Base-by-base conservation (phyloP, 2,888 invertebrate species). In the Cerceris ruficornis region DNA sequence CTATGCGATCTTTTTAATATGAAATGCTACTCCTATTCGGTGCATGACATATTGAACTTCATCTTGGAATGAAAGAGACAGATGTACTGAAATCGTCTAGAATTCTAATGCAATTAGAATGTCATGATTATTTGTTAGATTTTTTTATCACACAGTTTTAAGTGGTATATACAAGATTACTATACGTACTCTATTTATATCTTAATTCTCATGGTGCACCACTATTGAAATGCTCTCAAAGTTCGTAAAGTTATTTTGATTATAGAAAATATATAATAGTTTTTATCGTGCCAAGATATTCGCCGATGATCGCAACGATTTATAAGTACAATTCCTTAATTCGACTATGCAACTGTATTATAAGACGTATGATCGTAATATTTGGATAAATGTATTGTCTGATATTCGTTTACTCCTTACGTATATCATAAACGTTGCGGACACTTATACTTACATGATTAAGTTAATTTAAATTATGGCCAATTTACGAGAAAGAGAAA, bases 211-310 rank as follows among this genome's bases (percentile, higher is more conserved):
- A 64, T 71, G 69, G 64, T 74, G 80, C 80, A 80, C 80, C 80
- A 67, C 17, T 74, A 75, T 54, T n/a, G 65, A 80, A 80, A 75
- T 69, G 69, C 71, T 57, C 15, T 71, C 28, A 58, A 28, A 28
- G 52, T 61, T 75, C 65, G 61, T 50, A 75, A 68, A 80, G 71
- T 71, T n/a, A 75, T 80, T 80, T 80, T 80, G 80, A 80, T 80
- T 80, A 66, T 75, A 70, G 74, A 80, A 68, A 80, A 68, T 79
- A 74, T 77, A 78, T 62, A 59, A 14, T 60, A 7, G 14, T 65
- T 61, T 46, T 71, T 66, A 66, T 77, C 43, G 50, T 17, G 41
- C 39, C 2, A 46, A 57, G 62, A 61, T 65, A 28, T 71, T 62
- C 46, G 65, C 28, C 52, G 57, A 65, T 62, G 65, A 14, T 61